Conservation (phyloP, 2,113 vertebrate genomes). For the Tachycineta bicolor region DNA sequence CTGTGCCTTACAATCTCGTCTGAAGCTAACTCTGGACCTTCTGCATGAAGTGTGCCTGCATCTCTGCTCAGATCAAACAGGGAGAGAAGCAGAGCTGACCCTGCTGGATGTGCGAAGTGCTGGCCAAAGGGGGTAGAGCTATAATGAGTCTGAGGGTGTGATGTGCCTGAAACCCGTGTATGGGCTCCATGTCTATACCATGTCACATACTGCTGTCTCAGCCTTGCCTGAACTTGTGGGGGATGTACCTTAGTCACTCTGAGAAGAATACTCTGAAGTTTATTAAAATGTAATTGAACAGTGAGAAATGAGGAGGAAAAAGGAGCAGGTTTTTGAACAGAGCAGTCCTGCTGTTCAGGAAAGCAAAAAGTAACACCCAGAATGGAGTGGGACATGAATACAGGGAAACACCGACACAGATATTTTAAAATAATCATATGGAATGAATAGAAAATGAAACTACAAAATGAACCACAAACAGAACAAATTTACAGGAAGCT, state of each 20-base stretch:
- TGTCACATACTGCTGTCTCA: background rate
- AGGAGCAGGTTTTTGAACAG: background rate
- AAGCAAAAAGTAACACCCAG: background rate
- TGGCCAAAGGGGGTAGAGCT: background rate
- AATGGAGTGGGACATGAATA: background rate
- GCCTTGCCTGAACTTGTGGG: background rate
- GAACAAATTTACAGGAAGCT: slow-evolving; percentile 29
- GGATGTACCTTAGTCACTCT: background rate
- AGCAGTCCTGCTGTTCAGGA: background rate
- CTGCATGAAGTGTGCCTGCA: background rate
- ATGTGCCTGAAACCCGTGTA: background rate
- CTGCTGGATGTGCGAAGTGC: background rate
- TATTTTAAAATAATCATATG: background rate
- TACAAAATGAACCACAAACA: slow-evolving; percentile 44
- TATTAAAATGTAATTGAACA: background rate
- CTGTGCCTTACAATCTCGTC: background rate
- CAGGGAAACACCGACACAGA: background rate
- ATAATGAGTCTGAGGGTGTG: background rate
- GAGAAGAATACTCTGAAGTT: background rate
- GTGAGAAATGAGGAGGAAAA: slow-evolving; percentile 1
- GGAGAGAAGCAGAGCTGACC: background rate
- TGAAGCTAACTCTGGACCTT: background rate
- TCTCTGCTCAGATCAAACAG: background rate
- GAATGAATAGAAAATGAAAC: slow-evolving; percentile 22
- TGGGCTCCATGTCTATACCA: background rate